Evolutionary conservation across 1,140 invertebrate species (phyloP), one percentile per base, ranked within the genome.

Genomic region (Temnothorax curvispinosus): DNA sequence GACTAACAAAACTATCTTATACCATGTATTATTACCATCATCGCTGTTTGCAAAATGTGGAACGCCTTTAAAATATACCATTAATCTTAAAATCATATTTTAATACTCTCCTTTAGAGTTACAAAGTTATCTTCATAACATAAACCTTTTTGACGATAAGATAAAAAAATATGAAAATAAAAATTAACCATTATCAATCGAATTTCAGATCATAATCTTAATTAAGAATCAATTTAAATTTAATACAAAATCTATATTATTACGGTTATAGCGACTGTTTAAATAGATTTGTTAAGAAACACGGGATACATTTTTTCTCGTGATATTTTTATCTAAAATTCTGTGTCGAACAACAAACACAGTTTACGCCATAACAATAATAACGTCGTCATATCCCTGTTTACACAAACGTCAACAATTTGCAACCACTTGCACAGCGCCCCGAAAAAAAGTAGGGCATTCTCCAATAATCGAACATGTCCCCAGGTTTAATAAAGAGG

Each of bases 301-400:
- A 35, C 77, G 18, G 7, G 11, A 27, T n/a, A 11, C 3, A 52
- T 27, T 54, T 69, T 54, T 18, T 35, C 52, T 74, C 54, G 27
- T 8, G 32, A 9, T 8, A 32, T 38, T 60, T 74, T 60, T 38
- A n/a, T 41, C 27, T 74, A 38, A 75, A 75, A 62, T 3, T 44
- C 38, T 41, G 6, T 11, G 52, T 60, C 44, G 3, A 44, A 62
- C n/a, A 56, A 32, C 65, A 47, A 74, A 60, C 69, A 13, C 54
- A 6, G n/a, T 74, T 82, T 21, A n/a, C 56, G 41, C 41, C 27
- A 27, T 21, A 74, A 82, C 80, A 82, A 84, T 60, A 82, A 84
- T 60, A 84, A 84, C 69, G 32, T 50, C 77, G 38, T 80, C 18
- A 47, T 50, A 50, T 69, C n/a, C 41, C n/a, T 27, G 44, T 50